These are phyloP conservation scores for Plebejus anna DNA, from an alignment of 2,888 invertebrate genomes.

Conservation along the genomic window DNA sequence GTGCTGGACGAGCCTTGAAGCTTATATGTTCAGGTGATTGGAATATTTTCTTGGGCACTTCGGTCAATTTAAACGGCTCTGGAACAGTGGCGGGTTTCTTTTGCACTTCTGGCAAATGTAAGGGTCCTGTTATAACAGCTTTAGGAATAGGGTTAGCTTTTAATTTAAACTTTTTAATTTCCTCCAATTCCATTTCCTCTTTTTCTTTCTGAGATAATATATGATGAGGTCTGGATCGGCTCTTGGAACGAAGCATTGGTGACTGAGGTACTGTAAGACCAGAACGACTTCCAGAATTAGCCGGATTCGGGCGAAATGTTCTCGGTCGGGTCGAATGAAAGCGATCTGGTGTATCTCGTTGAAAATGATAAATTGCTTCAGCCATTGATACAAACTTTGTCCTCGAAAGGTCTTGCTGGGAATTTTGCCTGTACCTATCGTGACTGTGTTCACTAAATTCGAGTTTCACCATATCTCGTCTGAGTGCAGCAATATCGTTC, in stretches of 20 bases:
- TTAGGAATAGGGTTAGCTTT: slow-evolving; percentile 84
- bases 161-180: slow-evolving; percentile 83
- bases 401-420: slow-evolving; percentile 52
- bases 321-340: slow-evolving; percentile 64
- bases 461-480: slow-evolving; percentile 48
- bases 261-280: slow-evolving; percentile 74
- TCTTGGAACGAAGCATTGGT: slow-evolving; percentile 75
- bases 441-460: slow-evolving; percentile 45
- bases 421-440: slow-evolving; percentile 49
- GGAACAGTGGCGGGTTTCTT: slow-evolving; percentile 80
- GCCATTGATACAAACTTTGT: slow-evolving; percentile 80
- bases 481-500: slow-evolving; percentile 57
- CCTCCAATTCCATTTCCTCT: slow-evolving; percentile 82
- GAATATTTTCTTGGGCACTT: slow-evolving; percentile 66
- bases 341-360: slow-evolving; percentile 80
- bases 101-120: slow-evolving; percentile 67
- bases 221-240: slow-evolving; percentile 74
- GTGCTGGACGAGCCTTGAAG: slow-evolving; percentile 83
- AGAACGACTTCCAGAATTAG: slow-evolving; percentile 42
- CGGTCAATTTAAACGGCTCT: slow-evolving; percentile 83
- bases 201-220: slow-evolving; percentile 80
- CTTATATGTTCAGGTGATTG: slow-evolving; percentile 48
- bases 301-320: slow-evolving; percentile 49
- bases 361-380: slow-evolving; percentile 78
- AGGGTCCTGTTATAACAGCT: slow-evolving; percentile 76